Conservation (phyloP, 2,113 vertebrate species). For the Macaca mulatta region DNA sequence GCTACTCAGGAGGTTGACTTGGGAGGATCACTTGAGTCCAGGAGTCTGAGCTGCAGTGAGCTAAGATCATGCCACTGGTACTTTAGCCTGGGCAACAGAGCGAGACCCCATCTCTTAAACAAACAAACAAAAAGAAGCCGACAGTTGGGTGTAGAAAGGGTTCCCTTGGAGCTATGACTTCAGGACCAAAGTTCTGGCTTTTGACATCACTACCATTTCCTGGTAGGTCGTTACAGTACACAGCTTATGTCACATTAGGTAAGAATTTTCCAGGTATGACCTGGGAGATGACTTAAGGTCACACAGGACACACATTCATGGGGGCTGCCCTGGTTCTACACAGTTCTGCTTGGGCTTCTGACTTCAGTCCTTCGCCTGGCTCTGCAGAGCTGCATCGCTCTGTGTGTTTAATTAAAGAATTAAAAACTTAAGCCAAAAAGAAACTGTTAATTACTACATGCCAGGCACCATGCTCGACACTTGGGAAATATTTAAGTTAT, state of each 20-base stretch:
- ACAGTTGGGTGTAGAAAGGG: neutral
- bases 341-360: neutral
- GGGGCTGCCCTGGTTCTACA: neutral
- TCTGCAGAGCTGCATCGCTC: neutral
- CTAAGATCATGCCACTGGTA: too few species aligned
- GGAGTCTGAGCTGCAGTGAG: too few species aligned
- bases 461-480: neutral
- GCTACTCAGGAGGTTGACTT: too few species aligned
- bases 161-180: neutral
- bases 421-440: neutral
- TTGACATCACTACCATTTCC: neutral
- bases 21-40: too few species aligned
- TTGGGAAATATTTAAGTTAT: neutral
- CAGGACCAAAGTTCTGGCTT: neutral
- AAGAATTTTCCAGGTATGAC: neutral
- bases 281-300: neutral
- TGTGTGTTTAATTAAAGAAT: neutral
- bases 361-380: neutral
- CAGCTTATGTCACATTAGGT: neutral
- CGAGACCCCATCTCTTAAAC: too few species aligned
- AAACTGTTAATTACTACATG: neutral
- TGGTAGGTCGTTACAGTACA: neutral
- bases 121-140: neutral
- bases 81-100: too few species aligned
- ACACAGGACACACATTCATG: accelerated